A percentile compares a stretch with the other conserved stretches of the same genome.
Evolutionary conservation across 1,140 invertebrate species (phyloP).

Genomic region (Hycleus phaleratus): DNA sequence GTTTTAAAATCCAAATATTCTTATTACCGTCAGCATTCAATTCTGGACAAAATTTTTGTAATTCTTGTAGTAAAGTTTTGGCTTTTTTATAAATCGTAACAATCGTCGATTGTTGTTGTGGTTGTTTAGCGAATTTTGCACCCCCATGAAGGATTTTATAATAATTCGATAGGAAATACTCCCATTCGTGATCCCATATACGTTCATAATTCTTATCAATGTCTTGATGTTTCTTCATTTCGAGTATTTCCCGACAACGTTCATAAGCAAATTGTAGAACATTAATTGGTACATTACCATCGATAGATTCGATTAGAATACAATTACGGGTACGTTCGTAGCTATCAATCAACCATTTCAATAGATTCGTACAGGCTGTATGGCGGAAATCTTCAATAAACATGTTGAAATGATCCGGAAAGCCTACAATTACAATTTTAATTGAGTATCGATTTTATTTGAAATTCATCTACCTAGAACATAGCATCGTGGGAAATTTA

Average conservation of each 20-base stretch:
- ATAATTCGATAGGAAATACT: conserved; percentile 72
- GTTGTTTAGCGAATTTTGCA: conserved; percentile 43
- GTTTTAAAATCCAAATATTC: conserved; percentile 94
- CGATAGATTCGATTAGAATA: conserved; percentile 44
- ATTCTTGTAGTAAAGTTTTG: conserved; percentile 45
- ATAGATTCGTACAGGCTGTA: conserved; percentile 74
- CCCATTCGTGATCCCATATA: conserved; percentile 78
- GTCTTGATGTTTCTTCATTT: conserved; percentile 71
- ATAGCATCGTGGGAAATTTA: conserved; percentile 81
- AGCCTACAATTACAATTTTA: conserved; percentile 19
- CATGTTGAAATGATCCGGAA: conserved; percentile 75
- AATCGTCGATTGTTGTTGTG: conserved; percentile 33
- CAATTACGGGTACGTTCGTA: conserved; percentile 37
- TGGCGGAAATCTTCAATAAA: conserved; percentile 86
- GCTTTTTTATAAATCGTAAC: conserved; percentile 35
- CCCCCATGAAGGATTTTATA: conserved; percentile 62
- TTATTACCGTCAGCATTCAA: conserved; percentile 71
- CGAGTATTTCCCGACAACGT: conserved; percentile 67
- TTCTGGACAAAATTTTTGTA: conserved; percentile 67
- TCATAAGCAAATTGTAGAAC: conserved; percentile 72
- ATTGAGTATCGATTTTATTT: not conserved
- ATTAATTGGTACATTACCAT: conserved; percentile 62
- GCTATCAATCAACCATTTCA: conserved; percentile 64
- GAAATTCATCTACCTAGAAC: conserved; percentile 49
- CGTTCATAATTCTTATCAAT: conserved; percentile 66